Percentiles rank a stretch among this genome's conserved stretches.
phyloP scores from a whole-genome alignment of 2,113 vertebrate genomes.

The Platichthys stellatus region DNA sequence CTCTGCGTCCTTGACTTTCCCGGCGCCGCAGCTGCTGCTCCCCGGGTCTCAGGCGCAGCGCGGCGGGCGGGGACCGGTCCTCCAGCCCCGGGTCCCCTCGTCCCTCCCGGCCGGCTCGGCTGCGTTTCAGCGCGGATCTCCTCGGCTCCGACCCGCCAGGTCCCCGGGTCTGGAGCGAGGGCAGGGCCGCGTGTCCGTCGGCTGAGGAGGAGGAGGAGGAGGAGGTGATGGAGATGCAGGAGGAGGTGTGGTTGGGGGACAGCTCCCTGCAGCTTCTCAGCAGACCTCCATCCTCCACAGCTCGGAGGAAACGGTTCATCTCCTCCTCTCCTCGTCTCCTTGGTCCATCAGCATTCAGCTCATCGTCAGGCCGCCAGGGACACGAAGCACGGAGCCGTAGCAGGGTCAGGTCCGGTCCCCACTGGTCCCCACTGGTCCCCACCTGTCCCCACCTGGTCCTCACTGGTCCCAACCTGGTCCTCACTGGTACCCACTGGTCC shows the following conservation, averaged over 20 bases:
- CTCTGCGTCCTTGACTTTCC: constrained; percentile 91
- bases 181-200: constrained; percentile 91
- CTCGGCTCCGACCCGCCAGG: constrained; percentile 92
- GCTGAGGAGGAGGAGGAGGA: constrained; percentile 82
- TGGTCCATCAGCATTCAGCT: constrained; percentile 92
- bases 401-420: constrained; percentile 24
- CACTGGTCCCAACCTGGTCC: too few relatives aligned
- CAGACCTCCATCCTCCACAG: constrained; percentile 78
- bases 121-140: constrained; percentile 94
- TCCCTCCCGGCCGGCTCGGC: constrained; percentile 90
- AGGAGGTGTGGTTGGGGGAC: constrained; percentile 71
- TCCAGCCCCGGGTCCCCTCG: constrained; percentile 40
- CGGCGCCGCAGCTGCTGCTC: constrained; percentile 87
- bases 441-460: too few relatives aligned
- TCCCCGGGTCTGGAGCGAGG: constrained; percentile 88
- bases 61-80: constrained; percentile 79
- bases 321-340: constrained; percentile 84
- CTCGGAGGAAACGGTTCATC: constrained; percentile 90
- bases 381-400: not conserved
- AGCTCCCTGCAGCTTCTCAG: constrained; percentile 89
- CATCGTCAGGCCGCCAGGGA: constrained; percentile 76
- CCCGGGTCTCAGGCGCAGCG: constrained; percentile 83
- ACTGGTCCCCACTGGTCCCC: too few relatives aligned
- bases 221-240: constrained; percentile 48
- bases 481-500: too few relatives aligned